phyloP scores from a whole-genome alignment of 2,113 vertebrate species.

The Macquaria ambigua region DNA sequence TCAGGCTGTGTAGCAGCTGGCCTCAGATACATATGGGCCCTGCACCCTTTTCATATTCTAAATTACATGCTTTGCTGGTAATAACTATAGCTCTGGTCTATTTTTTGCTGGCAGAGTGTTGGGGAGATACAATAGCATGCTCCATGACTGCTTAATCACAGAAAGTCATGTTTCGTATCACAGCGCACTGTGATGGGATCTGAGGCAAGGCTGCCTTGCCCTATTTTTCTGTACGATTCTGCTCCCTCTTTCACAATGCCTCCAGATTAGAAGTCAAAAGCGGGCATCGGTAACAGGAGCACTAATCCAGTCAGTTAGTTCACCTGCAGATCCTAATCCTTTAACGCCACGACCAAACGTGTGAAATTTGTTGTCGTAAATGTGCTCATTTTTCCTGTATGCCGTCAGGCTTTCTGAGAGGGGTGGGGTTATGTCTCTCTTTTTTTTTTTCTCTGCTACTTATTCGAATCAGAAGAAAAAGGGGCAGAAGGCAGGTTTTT shows the following conservation, averaged over 20 bases:
- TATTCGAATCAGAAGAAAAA: slow-evolving; percentile 66
- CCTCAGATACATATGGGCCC: slow-evolving; percentile 14
- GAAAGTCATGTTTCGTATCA: slow-evolving; percentile 59
- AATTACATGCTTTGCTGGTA: slow-evolving; percentile 37
- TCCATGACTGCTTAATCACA: slow-evolving; percentile 70
- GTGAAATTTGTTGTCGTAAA: slow-evolving; percentile 70
- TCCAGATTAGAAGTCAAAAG: slow-evolving; percentile 62
- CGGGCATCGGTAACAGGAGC: slow-evolving; percentile 52
- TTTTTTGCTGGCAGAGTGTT: slow-evolving; percentile 46
- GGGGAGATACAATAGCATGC: slow-evolving; percentile 49
- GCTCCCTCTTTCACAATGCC: slow-evolving; percentile 34
- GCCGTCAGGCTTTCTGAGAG: slow-evolving; percentile 31
- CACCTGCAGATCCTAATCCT: slow-evolving; percentile 73
- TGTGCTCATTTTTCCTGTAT: slow-evolving; percentile 53
- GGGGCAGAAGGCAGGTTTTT: slow-evolving; percentile 64
- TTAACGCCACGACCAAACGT: slow-evolving; percentile 58
- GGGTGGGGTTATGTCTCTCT: slow-evolving; percentile 6
- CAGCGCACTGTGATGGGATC: slow-evolving; percentile 53
- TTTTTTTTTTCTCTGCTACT: slow-evolving; percentile 19
- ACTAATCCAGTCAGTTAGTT: slow-evolving; percentile 75
- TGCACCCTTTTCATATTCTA: slow-evolving; percentile 16
- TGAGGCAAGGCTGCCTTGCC: slow-evolving; percentile 44
- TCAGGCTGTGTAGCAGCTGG: slow-evolving; percentile 19
- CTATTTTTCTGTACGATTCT: slow-evolving; percentile 25
- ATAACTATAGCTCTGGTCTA: slow-evolving; percentile 35